A percentile compares a stretch with the other conserved stretches of the same genome.
Evolutionary conservation across 2,888 invertebrate genomes (phyloP).

Genomic region (Laspeyria flexula): DNA sequence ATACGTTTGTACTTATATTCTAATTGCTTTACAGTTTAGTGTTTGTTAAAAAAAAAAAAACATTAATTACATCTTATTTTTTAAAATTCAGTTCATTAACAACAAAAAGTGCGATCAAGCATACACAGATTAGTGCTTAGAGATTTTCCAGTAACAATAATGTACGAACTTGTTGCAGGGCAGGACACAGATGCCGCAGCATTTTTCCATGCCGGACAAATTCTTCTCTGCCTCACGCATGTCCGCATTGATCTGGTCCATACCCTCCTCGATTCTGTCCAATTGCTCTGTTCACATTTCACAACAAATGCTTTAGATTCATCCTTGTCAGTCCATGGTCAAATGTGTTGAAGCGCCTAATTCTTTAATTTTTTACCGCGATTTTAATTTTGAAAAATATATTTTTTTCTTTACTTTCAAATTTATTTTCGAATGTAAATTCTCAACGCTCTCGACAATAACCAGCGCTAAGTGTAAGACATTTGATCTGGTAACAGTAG

Average conservation of each 20-base stretch:
- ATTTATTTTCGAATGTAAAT: constrained; percentile 67
- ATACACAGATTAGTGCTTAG: neutral
- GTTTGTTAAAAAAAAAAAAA: neutral
- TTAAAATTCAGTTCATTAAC: neutral
- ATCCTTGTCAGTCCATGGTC: constrained; percentile 51
- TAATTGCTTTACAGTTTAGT: neutral
- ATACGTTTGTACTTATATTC: neutral
- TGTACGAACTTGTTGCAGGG: constrained; percentile 98
- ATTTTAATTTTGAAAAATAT: constrained; percentile 33
- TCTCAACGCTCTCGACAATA: constrained; percentile 86
- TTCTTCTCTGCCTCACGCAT: constrained; percentile 99
- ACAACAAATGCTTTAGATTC: constrained; percentile 67
- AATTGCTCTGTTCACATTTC: constrained; percentile 95
- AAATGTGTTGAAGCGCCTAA: constrained; percentile 74
- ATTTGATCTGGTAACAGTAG: constrained; percentile 49
- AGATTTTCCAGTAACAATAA: constrained; percentile 7
- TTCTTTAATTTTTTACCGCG: constrained; percentile 51
- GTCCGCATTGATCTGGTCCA: constrained; percentile 99
- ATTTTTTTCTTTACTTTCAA: constrained; percentile 43
- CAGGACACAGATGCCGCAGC: constrained; percentile 99
- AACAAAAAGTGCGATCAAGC: neutral
- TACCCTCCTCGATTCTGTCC: constrained; percentile 99
- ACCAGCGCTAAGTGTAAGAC: constrained; percentile 82
- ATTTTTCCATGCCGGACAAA: constrained; percentile 99
- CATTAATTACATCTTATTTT: neutral